A percentile compares a stretch with the other conserved stretches of the same genome.
Conservation (phyloP, 2,113 vertebrate genomes). For the Ceyx cyanopectus region DNA sequence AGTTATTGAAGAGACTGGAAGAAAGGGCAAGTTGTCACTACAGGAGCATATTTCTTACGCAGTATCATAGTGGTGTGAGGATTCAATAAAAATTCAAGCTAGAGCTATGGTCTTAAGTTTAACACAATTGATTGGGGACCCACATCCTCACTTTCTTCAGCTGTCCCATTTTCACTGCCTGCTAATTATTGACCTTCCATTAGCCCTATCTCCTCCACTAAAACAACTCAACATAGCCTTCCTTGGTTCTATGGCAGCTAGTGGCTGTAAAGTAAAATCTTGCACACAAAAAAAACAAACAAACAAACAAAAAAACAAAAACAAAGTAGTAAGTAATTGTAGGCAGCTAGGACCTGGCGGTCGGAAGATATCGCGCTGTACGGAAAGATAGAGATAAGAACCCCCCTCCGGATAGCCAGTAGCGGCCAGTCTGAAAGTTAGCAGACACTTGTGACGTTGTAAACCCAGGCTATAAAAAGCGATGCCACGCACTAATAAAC, state of each 20-base stretch:
- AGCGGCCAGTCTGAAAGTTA: too few species aligned
- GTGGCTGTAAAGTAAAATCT: neutral
- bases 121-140: neutral
- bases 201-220: neutral
- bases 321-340: neutral
- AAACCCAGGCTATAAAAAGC: too few species aligned
- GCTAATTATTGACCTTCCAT: neutral
- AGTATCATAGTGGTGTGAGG: neutral
- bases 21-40: neutral
- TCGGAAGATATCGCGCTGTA: too few species aligned
- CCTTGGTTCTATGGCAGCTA: neutral
- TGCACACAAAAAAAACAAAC: neutral
- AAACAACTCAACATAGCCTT: neutral
- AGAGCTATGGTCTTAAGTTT: neutral
- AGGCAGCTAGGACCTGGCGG: too few species aligned
- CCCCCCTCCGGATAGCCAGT: too few species aligned
- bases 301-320: neutral
- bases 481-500: too few species aligned
- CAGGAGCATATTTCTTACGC: neutral
- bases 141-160: neutral
- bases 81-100: neutral
- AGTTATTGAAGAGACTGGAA: neutral
- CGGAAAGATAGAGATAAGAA: too few species aligned
- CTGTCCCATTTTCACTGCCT: neutral
- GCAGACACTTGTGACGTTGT: too few species aligned